phyloP scores from a whole-genome alignment of 2,888 invertebrate species.

The Timema podura region DNA sequence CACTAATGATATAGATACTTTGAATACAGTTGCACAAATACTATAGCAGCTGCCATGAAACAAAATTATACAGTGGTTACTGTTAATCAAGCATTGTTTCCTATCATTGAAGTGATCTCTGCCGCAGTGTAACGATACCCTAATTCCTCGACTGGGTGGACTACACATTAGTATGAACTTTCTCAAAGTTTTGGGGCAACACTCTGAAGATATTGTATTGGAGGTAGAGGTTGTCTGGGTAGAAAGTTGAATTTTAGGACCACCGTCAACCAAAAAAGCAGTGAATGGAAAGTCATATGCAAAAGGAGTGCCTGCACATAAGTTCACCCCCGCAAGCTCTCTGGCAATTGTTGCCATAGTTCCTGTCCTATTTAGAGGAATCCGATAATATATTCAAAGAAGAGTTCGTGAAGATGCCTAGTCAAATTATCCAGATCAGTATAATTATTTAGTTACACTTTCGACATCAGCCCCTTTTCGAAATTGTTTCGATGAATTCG shows the following conservation, averaged over 20 bases:
- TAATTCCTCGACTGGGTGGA: constrained; percentile 21
- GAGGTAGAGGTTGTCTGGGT: constrained; percentile 18
- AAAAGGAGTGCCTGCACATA: constrained; percentile 19
- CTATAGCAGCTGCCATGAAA: constrained; percentile 1
- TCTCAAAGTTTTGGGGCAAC: constrained; percentile 19
- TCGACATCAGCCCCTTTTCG: not conserved
- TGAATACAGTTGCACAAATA: constrained; percentile 15
- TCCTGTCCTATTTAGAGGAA: constrained; percentile 14
- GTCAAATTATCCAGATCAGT: not conserved
- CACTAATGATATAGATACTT: constrained; percentile 15
- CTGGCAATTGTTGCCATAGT: constrained; percentile 15
- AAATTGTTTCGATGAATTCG: constrained; percentile 11
- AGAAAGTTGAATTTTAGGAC: constrained; percentile 31
- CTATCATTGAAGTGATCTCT: constrained; percentile 12
- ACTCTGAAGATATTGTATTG: constrained; percentile 12
- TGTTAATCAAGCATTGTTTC: not conserved
- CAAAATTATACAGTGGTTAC: constrained; percentile 10
- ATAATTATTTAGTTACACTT: constrained; percentile 71
- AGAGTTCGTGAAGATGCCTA: not conserved
- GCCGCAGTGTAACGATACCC: constrained; percentile 14
- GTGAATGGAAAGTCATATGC: constrained; percentile 16
- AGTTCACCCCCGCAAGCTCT: constrained; percentile 21
- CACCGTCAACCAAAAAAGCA: constrained; percentile 14
- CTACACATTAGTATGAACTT: constrained; percentile 21
- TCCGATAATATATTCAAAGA: constrained; percentile 21